Evolutionary conservation across 2,113 vertebrate genomes (phyloP), one percentile per base, ranked within the genome.

Genomic region (Callipepla californica): DNA sequence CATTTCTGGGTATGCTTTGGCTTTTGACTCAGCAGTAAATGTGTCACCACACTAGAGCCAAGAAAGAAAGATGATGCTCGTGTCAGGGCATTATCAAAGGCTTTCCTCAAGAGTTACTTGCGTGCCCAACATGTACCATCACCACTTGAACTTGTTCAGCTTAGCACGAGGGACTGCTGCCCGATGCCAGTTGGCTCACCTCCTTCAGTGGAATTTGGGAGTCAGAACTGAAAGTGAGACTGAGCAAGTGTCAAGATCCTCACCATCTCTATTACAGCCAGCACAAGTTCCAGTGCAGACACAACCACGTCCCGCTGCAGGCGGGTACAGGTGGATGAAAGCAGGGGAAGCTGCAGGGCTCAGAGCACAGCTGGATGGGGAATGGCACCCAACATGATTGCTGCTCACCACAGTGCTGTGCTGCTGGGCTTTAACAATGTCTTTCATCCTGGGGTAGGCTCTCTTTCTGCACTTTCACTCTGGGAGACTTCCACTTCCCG

Each of bases 1-100:
- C 68, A 1, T 61, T 95, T 90, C 72, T 61, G 65, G 68, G 57
- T 18, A 61, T 34, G 93, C 90, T 94, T 69, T 48, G 76, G 68
- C 66, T 91, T 87, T 78, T 92, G 95, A 96, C 90, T 96, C 95
- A 96, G 90, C 91, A 90, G 6, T 48, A 38, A 91, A 67, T 3
- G 57, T 0, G 13, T 38, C 25, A 21, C 50, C 66, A 13, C 11
- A 13, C 16, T 2, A 32, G 1, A 51, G 84, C 78, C 36, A 16
- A 72, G 69, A 58, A 79, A 77, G 38, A 48, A 65, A 80, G 45
- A n/a, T 3, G 75, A 79, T 88, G 87, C 89, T 91, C 61, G 1
- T 45, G 93, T 62, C 75, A 91, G 93, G 87, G 59, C 68, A 53
- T 72, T 91, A 87, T 80, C 85, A 78, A 87, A 95, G 85, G 6